A percentile compares a stretch with the other conserved stretches of the same genome.
phyloP scores from a whole-genome alignment of 2,888 invertebrate species.

The Elmis aenea region DNA sequence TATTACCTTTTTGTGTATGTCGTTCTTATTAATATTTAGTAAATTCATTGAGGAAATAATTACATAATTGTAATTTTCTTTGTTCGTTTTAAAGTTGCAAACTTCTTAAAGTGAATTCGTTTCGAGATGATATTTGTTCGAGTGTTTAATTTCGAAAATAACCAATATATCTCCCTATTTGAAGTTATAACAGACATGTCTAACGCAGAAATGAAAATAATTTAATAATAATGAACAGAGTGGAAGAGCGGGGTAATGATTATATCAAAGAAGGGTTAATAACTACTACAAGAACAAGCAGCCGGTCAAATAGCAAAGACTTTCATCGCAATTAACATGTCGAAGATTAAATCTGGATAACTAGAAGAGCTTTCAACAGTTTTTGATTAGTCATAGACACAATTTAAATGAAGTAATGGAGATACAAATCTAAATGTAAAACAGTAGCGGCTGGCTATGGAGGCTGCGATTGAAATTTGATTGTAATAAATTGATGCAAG shows the following conservation, averaged over 20 bases:
- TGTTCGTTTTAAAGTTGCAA: too few relatives aligned
- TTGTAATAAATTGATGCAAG: conserved; percentile 45
- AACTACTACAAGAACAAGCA: conserved; percentile 36
- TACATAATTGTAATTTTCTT: too few relatives aligned
- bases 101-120: too few relatives aligned
- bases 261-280: conserved; percentile 48
- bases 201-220: conserved; percentile 50
- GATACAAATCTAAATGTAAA: conserved; percentile 48
- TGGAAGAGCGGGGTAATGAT: conserved; percentile 46
- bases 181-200: conserved; percentile 37
- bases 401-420: conserved; percentile 48
- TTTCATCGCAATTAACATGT: conserved; percentile 3
- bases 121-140: too few relatives aligned
- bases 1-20: too few relatives aligned
- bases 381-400: conserved; percentile 50
- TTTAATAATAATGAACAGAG: conserved; percentile 51
- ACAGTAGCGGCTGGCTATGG: conserved; percentile 42
- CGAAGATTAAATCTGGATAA: conserved; percentile 28
- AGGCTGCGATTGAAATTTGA: conserved; percentile 45
- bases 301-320: conserved; percentile 17
- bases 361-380: conserved; percentile 41
- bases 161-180: too few relatives aligned
- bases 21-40: too few relatives aligned
- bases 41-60: too few relatives aligned
- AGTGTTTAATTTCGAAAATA: too few relatives aligned